phyloP scores from a whole-genome alignment of 2,113 vertebrate genomes.

The Peromyscus maniculatus region DNA sequence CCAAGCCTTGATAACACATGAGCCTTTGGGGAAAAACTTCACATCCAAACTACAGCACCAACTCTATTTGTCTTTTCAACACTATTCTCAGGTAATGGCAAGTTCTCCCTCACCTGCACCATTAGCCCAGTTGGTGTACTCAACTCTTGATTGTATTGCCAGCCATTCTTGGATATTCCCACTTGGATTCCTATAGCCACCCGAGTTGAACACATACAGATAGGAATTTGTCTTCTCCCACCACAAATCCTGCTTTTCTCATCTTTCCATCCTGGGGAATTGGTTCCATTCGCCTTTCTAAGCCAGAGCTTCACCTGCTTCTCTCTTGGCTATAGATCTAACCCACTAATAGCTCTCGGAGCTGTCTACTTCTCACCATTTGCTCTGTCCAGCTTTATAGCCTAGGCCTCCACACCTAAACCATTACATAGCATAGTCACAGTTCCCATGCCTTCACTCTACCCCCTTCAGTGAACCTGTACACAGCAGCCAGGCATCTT shows the following conservation, averaged over 20 bases:
- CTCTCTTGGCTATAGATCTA: too few relatives aligned
- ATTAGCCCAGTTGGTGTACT: background rate
- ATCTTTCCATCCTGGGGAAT: background rate
- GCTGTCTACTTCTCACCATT: background rate
- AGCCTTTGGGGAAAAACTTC: background rate
- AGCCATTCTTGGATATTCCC: background rate
- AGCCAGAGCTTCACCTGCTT: background rate
- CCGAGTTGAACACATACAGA: background rate
- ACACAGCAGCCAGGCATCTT: background rate
- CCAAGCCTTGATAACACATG: background rate
- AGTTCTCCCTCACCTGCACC: too few relatives aligned
- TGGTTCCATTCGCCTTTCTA: background rate
- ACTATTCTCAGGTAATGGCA: background rate
- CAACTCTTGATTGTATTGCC: background rate
- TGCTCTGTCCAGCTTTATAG: background rate
- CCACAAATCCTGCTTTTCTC: too few relatives aligned
- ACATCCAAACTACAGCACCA: background rate
- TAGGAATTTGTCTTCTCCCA: background rate
- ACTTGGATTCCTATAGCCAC: background rate
- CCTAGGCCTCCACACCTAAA: background rate
- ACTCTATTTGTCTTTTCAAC: background rate
- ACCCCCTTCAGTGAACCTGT: background rate
- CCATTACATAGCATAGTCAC: background rate
- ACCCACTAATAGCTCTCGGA: accelerated
- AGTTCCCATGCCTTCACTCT: background rate